Conservation (phyloP, 2,797 vertebrate genomes). For the Catamblyrhynchus diadema region DNA sequence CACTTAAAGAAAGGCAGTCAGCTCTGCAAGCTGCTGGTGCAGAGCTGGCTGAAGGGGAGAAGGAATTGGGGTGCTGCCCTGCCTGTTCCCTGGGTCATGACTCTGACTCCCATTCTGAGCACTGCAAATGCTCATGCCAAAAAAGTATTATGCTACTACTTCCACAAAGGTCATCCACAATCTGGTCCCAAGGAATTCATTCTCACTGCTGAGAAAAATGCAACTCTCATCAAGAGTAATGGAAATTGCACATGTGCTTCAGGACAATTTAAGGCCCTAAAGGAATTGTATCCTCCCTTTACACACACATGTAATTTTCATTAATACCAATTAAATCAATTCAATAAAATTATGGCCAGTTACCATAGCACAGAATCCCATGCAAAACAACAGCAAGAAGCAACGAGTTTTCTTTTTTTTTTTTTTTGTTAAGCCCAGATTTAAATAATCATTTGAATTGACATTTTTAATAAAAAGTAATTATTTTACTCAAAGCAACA, state of each 20-base stretch:
- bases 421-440: slow-evolving; percentile 4
- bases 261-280: slow-evolving; percentile 42
- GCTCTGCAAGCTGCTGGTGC: accelerated
- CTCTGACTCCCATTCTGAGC: not conserved
- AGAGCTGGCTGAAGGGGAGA: not conserved
- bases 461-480: slow-evolving; percentile 70
- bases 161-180: not conserved
- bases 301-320: slow-evolving; percentile 58
- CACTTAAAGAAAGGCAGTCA: not conserved
- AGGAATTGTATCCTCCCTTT: slow-evolving; percentile 33
- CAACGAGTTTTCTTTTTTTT: not conserved
- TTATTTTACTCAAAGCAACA: slow-evolving; percentile 59
- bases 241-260: slow-evolving; percentile 46
- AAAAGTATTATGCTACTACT: not conserved
- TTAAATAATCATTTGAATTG: slow-evolving; percentile 57
- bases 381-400: slow-evolving; percentile 28
- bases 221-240: slow-evolving; percentile 25
- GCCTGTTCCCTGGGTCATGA: not conserved
- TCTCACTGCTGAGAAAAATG: slow-evolving; percentile 22
- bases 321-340: slow-evolving; percentile 62
- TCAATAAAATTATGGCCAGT: slow-evolving; percentile 31
- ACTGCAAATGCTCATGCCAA: not conserved
- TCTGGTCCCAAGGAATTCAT: not conserved
- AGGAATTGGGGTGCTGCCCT: not conserved
- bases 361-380: slow-evolving; percentile 31